Base-by-base conservation (phyloP, 2,888 invertebrate genomes). In the Dinocampus coccinellae region DNA sequence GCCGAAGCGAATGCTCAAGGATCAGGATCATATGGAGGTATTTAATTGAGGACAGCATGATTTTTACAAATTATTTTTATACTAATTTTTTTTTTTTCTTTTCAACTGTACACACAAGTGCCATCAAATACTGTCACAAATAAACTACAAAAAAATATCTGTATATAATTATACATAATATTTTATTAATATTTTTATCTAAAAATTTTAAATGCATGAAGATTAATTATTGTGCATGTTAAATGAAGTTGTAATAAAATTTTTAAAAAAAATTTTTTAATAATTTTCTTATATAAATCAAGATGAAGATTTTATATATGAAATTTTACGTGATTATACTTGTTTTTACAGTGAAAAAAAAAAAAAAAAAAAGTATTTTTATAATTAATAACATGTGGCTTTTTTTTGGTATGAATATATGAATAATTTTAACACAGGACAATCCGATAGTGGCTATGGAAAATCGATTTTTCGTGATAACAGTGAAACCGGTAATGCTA, bases 1-100 rank as follows among this genome's bases (percentile, higher is more conserved):
- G 47, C 47, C 2, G 74, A 73, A 9, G 72, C 74, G 7, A 73
- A 69, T n/a, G 72, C 74, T 9, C 63, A 68, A 13, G 71, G 61
- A 68, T 58, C 72, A 16, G 73, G 62, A 68, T 22, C 62, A 33
- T 53, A 73, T 70, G 53, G 42, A 69, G 69, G 70, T 62, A 72
- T 57, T 36, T 65, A 70, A 42, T 6, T 24, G 13, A 22, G n/a
- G 22, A 55, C 6, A 26, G 36, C 22, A 55, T 55, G 2, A 55
- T 47, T 47, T 16, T 16, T 1, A 55, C 1, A 26, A 0, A 24
- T 6, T 24, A 3, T 3, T 42, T 7, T 4, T 29, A 4, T 29
- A 4, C 29, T 55, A 1, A 1, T 55, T 4, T 13, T 22, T 55
- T 55, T 24, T 47, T 24, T 26, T 13, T n/a, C 26, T 42, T 11